phyloP scores from a whole-genome alignment of 2,113 vertebrate species.

The Cololabis saira region DNA sequence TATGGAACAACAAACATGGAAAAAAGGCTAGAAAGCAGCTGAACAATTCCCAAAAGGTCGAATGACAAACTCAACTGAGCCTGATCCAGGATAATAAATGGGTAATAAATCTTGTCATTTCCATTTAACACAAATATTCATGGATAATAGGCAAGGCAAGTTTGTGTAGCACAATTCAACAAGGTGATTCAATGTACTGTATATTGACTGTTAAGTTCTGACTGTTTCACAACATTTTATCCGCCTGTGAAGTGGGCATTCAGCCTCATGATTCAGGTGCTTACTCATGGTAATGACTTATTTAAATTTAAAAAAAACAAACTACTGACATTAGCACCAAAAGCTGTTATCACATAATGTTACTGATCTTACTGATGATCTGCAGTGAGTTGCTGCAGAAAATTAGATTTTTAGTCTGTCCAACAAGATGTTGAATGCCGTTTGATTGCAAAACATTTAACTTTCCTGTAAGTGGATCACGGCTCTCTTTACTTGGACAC shows the following conservation, averaged over 20 bases:
- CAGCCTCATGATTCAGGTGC: neutral
- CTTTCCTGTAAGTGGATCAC: conserved; percentile 3
- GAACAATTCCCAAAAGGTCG: conserved; percentile 39
- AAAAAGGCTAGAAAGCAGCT: neutral
- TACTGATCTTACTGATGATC: no score
- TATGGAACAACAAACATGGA: no score
- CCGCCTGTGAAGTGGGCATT: neutral
- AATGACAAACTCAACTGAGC: conserved; percentile 45
- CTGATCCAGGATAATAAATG: no score
- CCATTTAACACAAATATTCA: no score
- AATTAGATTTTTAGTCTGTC: conserved; percentile 18
- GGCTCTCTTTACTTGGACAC: conserved; percentile 4
- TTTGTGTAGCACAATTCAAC: no score
- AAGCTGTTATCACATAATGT: no score
- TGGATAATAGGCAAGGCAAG: no score
- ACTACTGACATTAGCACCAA: neutral
- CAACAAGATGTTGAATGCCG: neutral
- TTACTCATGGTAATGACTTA: neutral
- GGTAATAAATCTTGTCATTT: no score
- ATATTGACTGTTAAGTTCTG: no score
- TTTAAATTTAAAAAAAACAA: neutral
- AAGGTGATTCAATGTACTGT: no score
- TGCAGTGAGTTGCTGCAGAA: neutral
- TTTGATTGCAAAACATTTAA: conserved; percentile 24
- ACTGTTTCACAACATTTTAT: no score